These are phyloP conservation scores for Diploscapter pachys DNA, from an alignment of 1,140 invertebrate species.

Conservation along the genomic window DNA sequence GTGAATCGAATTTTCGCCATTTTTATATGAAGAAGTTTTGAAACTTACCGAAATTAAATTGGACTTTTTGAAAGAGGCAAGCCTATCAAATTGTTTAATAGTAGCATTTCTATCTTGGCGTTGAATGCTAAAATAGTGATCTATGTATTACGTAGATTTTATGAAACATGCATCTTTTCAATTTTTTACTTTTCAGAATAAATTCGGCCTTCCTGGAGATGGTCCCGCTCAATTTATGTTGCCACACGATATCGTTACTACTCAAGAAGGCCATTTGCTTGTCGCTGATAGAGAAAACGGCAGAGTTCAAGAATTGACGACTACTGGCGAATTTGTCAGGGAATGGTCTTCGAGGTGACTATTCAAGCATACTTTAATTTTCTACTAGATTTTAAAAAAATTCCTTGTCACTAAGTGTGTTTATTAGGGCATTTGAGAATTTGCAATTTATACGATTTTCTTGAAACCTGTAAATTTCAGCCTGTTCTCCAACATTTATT, in stretches of 20 bases:
- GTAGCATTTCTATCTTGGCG: too few relatives aligned
- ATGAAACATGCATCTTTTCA: not conserved
- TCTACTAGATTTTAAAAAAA: too few relatives aligned
- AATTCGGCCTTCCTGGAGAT: slow-evolving; percentile 27
- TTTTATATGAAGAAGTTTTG: not conserved
- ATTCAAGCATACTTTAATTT: too few relatives aligned
- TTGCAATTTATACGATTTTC: not conserved
- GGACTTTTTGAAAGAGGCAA: not conserved
- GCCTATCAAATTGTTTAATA: too few relatives aligned
- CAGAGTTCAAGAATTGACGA: slow-evolving; percentile 74
- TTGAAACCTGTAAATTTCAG: slow-evolving; percentile 6
- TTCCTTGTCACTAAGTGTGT: too few relatives aligned
- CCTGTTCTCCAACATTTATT: slow-evolving; percentile 37
- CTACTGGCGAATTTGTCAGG: slow-evolving; percentile 49
- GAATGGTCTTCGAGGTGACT: slow-evolving; percentile 40
- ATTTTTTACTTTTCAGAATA: slow-evolving; percentile 7
- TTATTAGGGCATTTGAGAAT: not conserved
- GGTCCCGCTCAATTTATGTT: slow-evolving; percentile 66
- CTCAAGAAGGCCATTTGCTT: slow-evolving; percentile 73
- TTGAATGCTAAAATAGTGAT: too few relatives aligned
- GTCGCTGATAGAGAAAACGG: slow-evolving; percentile 87
- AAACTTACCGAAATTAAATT: not conserved
- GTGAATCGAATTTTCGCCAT: not conserved
- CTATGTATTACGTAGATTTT: not conserved
- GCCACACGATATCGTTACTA: slow-evolving; percentile 78